A percentile compares a stretch with the other conserved stretches of the same genome.
These are phyloP conservation scores for Sterrhoptilus dennistouni DNA, from an alignment of 2,113 vertebrate species.

Conservation along the genomic window DNA sequence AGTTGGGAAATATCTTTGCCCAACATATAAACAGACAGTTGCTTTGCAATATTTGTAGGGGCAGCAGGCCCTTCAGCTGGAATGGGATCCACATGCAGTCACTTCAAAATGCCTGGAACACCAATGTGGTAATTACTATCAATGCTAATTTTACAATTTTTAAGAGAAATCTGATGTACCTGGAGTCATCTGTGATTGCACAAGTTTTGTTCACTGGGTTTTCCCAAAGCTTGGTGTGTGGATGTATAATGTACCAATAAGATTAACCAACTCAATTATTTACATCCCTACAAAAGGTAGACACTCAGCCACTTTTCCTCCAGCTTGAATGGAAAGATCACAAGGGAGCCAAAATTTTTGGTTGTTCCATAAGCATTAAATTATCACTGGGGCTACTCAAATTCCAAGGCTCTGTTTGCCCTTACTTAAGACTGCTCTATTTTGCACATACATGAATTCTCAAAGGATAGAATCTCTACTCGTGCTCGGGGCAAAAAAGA, in stretches of 20 bases:
- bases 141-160: neutral
- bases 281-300: neutral
- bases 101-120: neutral
- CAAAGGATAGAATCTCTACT: neutral
- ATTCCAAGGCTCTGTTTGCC: neutral
- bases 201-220: neutral
- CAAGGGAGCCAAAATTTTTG: neutral
- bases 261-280: neutral
- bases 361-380: neutral
- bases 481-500: neutral
- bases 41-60: neutral
- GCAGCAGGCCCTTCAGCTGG: neutral
- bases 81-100: neutral
- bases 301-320: neutral
- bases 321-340: neutral
- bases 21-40: neutral
- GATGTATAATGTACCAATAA: neutral
- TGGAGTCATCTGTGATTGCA: neutral
- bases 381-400: neutral
- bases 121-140: neutral
- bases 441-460: neutral
- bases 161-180: neutral
- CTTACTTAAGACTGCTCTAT: neutral
- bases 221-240: neutral
- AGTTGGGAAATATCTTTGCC: neutral